A percentile compares a stretch with the other conserved stretches of the same genome.
Evolutionary conservation across 2,797 vertebrate genomes (phyloP).

Genomic region (Sparidentex hasta): DNA sequence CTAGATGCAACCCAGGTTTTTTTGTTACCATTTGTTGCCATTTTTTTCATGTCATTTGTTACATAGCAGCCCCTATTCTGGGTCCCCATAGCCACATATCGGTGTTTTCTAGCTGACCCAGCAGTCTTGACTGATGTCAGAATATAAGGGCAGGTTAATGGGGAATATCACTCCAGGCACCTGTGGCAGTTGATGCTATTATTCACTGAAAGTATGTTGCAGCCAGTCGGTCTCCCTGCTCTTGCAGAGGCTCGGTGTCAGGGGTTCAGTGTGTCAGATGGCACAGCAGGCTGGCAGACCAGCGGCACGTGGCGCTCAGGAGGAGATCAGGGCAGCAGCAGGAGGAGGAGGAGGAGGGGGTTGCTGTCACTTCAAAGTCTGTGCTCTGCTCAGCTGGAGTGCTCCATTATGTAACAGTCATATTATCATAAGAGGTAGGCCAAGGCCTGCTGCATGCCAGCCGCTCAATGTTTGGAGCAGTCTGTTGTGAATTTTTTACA

Average conservation of each 20-base stretch:
- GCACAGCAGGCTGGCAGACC: conserved; percentile 71
- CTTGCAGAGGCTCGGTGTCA: conserved; percentile 48
- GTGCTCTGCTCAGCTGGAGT: conserved; percentile 62
- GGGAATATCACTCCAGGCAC: background rate
- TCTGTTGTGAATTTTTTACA: conserved; percentile 6
- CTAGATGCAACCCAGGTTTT: background rate
- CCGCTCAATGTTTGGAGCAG: background rate
- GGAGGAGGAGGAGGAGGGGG: background rate
- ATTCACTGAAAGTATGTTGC: background rate
- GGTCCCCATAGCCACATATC: background rate
- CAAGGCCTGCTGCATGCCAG: conserved; percentile 30
- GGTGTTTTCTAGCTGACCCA: background rate
- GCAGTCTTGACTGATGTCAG: conserved; percentile 14
- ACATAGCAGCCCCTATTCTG: background rate
- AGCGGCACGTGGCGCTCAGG: conserved; percentile 56
- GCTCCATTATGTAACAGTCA: conserved; percentile 63
- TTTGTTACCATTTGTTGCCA: too few species aligned
- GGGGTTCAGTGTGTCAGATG: conserved; percentile 79
- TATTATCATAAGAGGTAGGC: conserved; percentile 62
- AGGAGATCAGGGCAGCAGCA: conserved; percentile 48
- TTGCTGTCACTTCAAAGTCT: conserved; percentile 70
- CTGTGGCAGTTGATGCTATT: background rate
- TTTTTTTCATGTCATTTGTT: background rate
- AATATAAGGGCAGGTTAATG: background rate
- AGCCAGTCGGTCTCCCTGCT: conserved; percentile 3